Evolutionary conservation across 2,113 vertebrate genomes (phyloP).

Genomic region (Toxostoma redivivum): DNA sequence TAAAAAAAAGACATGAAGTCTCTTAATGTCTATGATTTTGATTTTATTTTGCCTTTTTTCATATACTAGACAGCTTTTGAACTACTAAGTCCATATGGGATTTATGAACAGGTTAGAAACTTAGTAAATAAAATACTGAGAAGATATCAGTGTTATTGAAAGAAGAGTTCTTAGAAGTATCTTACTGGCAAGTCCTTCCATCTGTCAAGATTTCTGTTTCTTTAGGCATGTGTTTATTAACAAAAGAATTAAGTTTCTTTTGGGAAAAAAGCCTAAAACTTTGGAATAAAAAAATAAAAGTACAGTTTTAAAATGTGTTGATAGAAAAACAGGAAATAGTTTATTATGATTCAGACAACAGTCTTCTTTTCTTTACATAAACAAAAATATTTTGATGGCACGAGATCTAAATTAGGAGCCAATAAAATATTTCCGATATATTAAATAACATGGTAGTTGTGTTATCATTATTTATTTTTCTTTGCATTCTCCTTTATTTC

Average conservation of each 20-base stretch:
- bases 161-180: background rate
- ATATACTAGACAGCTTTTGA: background rate
- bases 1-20: background rate
- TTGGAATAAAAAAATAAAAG: background rate
- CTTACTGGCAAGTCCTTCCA: background rate
- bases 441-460: background rate
- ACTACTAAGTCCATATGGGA: background rate
- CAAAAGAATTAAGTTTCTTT: background rate
- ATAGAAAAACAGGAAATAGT: background rate
- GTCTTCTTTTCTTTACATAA: background rate
- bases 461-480: background rate
- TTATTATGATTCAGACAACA: background rate
- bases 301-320: background rate
- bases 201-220: background rate
- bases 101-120: background rate
- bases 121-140: background rate
- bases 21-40: background rate
- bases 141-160: background rate
- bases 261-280: accelerated
- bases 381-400: background rate
- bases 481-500: background rate
- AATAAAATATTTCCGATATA: background rate
- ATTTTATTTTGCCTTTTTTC: background rate
- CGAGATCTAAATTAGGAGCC: background rate
- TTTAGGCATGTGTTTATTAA: background rate